phyloP scores from a whole-genome alignment of 53 echinoderm and acorn worm genomes.

The Pentamera pediparva region DNA sequence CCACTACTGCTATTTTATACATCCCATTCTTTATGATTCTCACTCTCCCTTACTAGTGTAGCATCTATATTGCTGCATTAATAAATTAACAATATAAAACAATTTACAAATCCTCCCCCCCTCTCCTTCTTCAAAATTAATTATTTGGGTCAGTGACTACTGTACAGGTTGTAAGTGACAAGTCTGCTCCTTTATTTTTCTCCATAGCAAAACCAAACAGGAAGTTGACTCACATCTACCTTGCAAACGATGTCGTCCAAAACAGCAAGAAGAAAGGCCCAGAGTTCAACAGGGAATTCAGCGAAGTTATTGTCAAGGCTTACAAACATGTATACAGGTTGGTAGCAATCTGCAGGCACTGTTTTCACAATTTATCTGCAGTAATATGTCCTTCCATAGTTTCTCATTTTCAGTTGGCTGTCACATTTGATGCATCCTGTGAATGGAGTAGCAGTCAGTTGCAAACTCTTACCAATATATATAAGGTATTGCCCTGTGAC shows the following conservation, averaged over 20 bases:
- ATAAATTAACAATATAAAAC: too few species aligned
- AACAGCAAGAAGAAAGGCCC: conserved; percentile 97
- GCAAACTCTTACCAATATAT: too few species aligned
- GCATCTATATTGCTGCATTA: too few species aligned
- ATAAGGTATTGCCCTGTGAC: too few species aligned
- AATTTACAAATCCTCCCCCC: neutral
- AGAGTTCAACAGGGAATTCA: conserved; percentile 82
- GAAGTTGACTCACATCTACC: conserved; percentile 81
- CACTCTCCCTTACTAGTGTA: too few species aligned
- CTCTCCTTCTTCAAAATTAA: neutral
- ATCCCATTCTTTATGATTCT: too few species aligned
- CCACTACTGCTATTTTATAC: too few species aligned
- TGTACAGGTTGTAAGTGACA: neutral
- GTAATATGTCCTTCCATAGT: too few species aligned
- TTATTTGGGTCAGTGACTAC: neutral
- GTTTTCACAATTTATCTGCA: too few species aligned
- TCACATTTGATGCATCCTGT: too few species aligned
- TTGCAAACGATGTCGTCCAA: conserved; percentile 95
- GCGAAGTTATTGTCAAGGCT: conserved; percentile 66
- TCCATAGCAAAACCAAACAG: conserved; percentile 62
- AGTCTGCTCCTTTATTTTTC: neutral
- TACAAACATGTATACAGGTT: conserved; percentile 86
- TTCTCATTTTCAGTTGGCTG: too few species aligned
- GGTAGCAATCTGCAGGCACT: conserved; percentile 30
- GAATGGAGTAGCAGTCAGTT: too few species aligned